Evolutionary conservation across 2,797 vertebrate species (phyloP).

Genomic region (Periparus ater): DNA sequence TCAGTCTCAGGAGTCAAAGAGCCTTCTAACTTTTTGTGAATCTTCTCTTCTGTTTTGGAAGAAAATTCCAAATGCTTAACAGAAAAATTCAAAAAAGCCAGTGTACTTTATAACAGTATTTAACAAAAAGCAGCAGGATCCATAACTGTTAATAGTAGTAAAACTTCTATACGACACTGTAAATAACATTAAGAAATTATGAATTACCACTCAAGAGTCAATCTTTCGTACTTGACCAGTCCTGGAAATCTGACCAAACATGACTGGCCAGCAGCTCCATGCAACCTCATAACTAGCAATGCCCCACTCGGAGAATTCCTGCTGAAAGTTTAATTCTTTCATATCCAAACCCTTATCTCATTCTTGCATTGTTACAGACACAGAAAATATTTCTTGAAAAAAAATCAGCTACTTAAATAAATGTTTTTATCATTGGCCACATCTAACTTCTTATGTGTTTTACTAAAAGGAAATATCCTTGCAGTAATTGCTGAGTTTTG

Average conservation of each 20-base stretch:
- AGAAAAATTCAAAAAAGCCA: not conserved
- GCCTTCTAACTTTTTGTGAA: constrained; percentile 91
- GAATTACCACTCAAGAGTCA: not conserved
- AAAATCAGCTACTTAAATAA: not conserved
- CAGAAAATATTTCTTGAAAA: not conserved
- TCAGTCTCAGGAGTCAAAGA: constrained; percentile 91
- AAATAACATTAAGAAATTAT: not conserved
- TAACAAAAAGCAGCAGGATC: not conserved
- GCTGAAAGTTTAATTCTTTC: not conserved
- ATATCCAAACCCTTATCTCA: not conserved
- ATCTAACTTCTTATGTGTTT: not conserved
- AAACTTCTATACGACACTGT: not conserved
- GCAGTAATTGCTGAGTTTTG: not conserved
- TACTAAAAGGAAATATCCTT: not conserved
- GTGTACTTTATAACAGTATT: not conserved
- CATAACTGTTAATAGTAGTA: not conserved
- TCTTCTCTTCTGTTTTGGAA: constrained; percentile 90
- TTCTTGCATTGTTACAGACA: not conserved
- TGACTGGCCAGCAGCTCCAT: not conserved
- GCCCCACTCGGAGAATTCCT: not conserved
- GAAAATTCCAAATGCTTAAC: constrained; percentile 56
- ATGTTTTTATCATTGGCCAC: not conserved
- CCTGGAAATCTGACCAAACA: not conserved
- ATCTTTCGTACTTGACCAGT: not conserved
- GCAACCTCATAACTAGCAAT: not conserved